Conservation (phyloP, 1,140 invertebrate genomes). For the Pseudomyrmex cubaensis region DNA sequence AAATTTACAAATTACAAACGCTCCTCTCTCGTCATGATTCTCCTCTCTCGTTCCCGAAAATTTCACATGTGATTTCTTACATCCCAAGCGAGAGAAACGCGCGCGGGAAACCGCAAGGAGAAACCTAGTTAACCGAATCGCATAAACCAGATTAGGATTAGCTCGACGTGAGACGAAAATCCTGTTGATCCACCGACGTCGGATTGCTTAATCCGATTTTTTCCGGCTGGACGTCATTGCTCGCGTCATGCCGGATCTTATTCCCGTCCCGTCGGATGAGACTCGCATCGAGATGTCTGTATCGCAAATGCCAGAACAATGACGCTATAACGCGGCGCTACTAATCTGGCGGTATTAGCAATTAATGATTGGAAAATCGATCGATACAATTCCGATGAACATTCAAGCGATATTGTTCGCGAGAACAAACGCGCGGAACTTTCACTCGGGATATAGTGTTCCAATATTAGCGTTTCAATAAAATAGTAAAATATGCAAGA, state of each 20-base stretch:
- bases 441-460: not conserved
- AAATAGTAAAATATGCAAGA: too few species aligned
- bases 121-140: conserved; percentile 46
- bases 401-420: not conserved
- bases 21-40: too few species aligned
- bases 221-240: conserved; percentile 55
- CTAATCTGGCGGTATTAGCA: not conserved
- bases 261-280: conserved; percentile 32
- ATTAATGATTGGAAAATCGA: not conserved
- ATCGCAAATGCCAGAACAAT: conserved; percentile 12
- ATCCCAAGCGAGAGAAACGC: not conserved
- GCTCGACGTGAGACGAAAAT: conserved; percentile 60
- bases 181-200: conserved; percentile 50
- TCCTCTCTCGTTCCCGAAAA: too few species aligned
- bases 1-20: too few species aligned
- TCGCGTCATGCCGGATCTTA: conserved; percentile 50
- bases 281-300: conserved; percentile 22
- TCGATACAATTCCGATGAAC: not conserved
- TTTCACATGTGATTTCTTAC: not conserved
- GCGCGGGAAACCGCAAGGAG: conserved; percentile 6
- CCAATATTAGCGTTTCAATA: too few species aligned
- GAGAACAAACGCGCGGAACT: not conserved
- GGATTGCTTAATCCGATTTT: conserved; percentile 68
- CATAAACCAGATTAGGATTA: conserved; percentile 72
- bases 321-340: too few species aligned